These are phyloP conservation scores for Cuniculus paca DNA, from an alignment of 2,797 vertebrate genomes.

Conservation along the genomic window DNA sequence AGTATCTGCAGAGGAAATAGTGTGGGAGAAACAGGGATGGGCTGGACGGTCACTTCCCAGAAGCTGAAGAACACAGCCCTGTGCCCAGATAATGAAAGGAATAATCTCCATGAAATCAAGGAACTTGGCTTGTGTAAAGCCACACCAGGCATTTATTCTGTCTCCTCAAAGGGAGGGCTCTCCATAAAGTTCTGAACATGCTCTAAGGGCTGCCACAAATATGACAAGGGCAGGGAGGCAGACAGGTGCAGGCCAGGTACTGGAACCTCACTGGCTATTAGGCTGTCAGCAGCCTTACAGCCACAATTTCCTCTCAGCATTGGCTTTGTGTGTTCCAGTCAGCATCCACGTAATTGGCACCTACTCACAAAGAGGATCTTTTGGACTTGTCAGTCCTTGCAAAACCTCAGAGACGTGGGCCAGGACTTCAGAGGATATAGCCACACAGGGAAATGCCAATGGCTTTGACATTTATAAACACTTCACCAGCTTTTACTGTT, in stretches of 20 bases:
- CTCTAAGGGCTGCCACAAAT: background rate
- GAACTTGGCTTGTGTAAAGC: background rate
- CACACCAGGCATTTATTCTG: background rate
- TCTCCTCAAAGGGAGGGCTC: background rate
- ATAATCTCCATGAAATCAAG: background rate
- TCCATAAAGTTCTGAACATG: constrained; percentile 12
- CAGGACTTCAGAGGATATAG: background rate
- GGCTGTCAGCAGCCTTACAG: background rate
- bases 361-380: background rate
- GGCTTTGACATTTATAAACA: background rate
- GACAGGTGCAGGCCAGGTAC: background rate
- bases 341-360: background rate
- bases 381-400: constrained; percentile 13
- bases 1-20: background rate
- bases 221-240: background rate
- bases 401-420: constrained; percentile 32
- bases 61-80: background rate
- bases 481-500: background rate
- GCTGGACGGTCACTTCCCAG: background rate
- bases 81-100: constrained; percentile 30
- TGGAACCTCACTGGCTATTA: background rate
- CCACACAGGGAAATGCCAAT: background rate
- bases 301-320: constrained; percentile 70
- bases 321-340: background rate
- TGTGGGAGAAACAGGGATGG: background rate